Conservation (phyloP, 2,797 vertebrate species). For the Chelon auratus region DNA sequence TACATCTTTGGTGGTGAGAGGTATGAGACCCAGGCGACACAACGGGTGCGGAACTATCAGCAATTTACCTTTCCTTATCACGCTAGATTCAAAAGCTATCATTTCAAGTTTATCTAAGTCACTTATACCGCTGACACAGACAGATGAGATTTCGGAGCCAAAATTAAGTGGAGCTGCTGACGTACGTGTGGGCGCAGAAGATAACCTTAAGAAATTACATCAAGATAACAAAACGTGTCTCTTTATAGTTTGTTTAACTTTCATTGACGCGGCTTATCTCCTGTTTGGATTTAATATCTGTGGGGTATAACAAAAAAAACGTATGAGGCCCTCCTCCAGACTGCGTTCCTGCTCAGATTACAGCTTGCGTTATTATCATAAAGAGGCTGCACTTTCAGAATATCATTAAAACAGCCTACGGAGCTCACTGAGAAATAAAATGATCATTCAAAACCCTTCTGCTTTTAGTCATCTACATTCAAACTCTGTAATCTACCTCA, state of each 20-base stretch:
- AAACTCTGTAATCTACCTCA: conserved; percentile 35
- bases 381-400: conserved; percentile 10
- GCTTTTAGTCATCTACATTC: conserved; percentile 47
- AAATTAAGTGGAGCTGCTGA: conserved; percentile 15
- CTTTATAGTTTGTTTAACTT: conserved; percentile 31
- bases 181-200: background rate
- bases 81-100: conserved; percentile 10
- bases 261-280: conserved; percentile 8
- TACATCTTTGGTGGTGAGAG: background rate
- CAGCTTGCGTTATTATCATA: conserved; percentile 7
- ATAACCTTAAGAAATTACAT: conserved; percentile 25
- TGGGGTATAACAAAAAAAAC: conserved; percentile 23
- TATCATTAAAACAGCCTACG: conserved; percentile 14
- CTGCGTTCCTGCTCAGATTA: background rate
- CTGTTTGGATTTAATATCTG: conserved; percentile 23
- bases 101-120: background rate
- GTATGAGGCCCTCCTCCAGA: background rate
- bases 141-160: conserved; percentile 9
- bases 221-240: background rate
- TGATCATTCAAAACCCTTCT: conserved; percentile 14
- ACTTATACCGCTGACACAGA: conserved; percentile 6
- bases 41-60: background rate
- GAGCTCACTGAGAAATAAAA: conserved; percentile 9
- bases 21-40: background rate
- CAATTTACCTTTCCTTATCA: conserved; percentile 26